phyloP scores from a whole-genome alignment of 2,797 vertebrate genomes.

The Petrocephalus schoutedeni region DNA sequence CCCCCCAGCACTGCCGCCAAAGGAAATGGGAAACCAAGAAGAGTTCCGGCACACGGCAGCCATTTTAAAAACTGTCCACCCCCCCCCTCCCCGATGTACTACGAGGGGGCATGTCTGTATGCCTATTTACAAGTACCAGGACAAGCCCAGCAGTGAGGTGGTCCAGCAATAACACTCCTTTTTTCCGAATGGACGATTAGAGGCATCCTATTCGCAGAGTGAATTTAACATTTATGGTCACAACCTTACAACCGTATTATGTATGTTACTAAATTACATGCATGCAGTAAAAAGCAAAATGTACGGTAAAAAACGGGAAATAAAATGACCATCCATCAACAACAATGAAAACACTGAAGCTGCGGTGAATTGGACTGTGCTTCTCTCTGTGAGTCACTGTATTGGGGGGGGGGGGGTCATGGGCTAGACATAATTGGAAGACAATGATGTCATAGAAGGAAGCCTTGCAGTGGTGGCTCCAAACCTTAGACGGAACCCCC shows the following conservation, averaged over 20 bases:
- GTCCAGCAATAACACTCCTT: not conserved
- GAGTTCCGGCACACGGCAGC: slow-evolving; percentile 24
- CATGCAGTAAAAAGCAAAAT: not conserved
- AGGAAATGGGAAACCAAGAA: slow-evolving; percentile 20
- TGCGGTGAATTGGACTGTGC: not conserved
- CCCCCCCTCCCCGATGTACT: slow-evolving; percentile 29
- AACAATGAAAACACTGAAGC: not conserved
- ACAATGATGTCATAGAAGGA: slow-evolving; percentile 37
- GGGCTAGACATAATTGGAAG: not conserved
- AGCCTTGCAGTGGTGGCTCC: not conserved
- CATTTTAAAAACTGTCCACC: slow-evolving; percentile 31
- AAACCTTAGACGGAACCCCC: not conserved
- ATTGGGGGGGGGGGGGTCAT: not conserved
- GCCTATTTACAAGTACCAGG: not conserved
- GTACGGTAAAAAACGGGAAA: not conserved
- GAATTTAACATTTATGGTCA: not conserved
- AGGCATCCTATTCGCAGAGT: not conserved
- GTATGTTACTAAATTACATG: not conserved
- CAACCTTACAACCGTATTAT: not conserved
- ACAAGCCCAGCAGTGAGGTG: not conserved
- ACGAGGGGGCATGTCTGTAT: not conserved
- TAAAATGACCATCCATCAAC: not conserved
- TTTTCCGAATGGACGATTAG: not conserved
- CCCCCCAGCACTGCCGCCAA: slow-evolving; percentile 12
- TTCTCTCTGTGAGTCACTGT: not conserved